A percentile compares a stretch with the other conserved stretches of the same genome.
These are phyloP conservation scores for Plemyria rubiginata DNA, from an alignment of 2,888 invertebrate genomes.

Conservation along the genomic window DNA sequence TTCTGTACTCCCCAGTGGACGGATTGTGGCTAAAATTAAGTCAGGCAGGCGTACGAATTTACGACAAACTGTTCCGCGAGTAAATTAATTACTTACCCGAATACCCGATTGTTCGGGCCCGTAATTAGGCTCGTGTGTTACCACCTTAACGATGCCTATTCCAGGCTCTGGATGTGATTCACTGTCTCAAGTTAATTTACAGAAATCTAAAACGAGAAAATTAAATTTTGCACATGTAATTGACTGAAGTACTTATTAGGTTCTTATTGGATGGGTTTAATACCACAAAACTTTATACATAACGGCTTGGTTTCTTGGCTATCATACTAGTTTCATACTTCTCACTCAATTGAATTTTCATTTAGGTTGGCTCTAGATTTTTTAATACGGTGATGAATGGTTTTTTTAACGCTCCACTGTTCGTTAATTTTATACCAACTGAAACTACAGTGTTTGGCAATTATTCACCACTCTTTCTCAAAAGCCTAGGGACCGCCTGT, in stretches of 20 bases:
- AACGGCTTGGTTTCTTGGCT: too few species aligned
- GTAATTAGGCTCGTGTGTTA: conserved; percentile 43
- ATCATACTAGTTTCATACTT: too few species aligned
- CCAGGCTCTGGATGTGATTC: conserved; percentile 30
- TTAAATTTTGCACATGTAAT: background rate
- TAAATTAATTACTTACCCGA: conserved; percentile 54
- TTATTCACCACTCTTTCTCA: too few species aligned
- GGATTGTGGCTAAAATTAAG: conserved; percentile 33
- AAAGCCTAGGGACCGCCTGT: too few species aligned
- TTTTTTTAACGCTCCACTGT: too few species aligned
- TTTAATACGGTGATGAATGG: too few species aligned
- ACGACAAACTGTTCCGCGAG: conserved; percentile 43
- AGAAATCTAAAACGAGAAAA: conserved; percentile 4
- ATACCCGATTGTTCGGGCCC: conserved; percentile 45
- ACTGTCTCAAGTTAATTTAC: conserved; percentile 22
- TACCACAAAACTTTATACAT: too few species aligned
- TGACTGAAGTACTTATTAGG: background rate
- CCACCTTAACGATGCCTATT: conserved; percentile 41
- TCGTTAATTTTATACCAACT: too few species aligned
- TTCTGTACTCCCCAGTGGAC: conserved; percentile 10
- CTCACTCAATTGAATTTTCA: too few species aligned
- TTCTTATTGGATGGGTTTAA: too few species aligned
- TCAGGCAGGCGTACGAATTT: conserved; percentile 34
- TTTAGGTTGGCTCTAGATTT: too few species aligned
- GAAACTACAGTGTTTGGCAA: too few species aligned